Evolutionary conservation across 1,140 invertebrate genomes (phyloP).

Genomic region (Diabrotica undecimpunctata): DNA sequence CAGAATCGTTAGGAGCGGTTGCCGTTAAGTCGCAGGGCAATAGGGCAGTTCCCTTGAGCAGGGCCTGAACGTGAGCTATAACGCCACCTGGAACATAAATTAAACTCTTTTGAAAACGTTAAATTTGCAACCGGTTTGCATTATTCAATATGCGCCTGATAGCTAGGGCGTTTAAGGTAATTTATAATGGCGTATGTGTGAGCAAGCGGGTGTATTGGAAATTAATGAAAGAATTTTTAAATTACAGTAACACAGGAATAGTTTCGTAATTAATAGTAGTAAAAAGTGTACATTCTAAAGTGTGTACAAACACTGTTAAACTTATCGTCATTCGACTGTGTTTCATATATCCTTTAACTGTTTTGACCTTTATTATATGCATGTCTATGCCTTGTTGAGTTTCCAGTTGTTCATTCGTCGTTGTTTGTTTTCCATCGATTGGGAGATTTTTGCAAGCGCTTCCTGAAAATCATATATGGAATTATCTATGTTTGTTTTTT

Average conservation of each 20-base stretch:
- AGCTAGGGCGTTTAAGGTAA: conserved; percentile 5
- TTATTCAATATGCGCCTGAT: conserved; percentile 23
- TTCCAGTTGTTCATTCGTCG: too few species aligned
- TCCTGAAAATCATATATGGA: too few species aligned
- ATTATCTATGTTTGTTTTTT: too few species aligned
- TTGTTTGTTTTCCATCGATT: too few species aligned
- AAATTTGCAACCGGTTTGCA: conserved; percentile 19
- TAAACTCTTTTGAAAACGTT: conserved; percentile 27
- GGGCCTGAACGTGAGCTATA: conserved; percentile 54
- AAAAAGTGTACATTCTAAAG: too few species aligned
- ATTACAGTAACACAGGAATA: not conserved
- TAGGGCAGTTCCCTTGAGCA: conserved; percentile 57
- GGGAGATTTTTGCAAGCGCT: too few species aligned
- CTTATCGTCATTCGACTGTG: too few species aligned
- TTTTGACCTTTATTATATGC: too few species aligned
- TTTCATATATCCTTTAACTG: too few species aligned
- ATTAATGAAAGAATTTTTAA: not conserved
- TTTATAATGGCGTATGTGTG: conserved; percentile 2
- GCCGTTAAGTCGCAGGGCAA: conserved; percentile 63
- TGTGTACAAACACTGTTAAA: too few species aligned
- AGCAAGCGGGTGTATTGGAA: not conserved
- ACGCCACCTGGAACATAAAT: conserved; percentile 55
- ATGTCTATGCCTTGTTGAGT: too few species aligned
- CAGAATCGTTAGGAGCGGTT: conserved; percentile 55
- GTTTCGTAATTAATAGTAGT: not conserved